Base-by-base conservation (phyloP, 1,140 invertebrate genomes). In the Drosophila dunni region DNA sequence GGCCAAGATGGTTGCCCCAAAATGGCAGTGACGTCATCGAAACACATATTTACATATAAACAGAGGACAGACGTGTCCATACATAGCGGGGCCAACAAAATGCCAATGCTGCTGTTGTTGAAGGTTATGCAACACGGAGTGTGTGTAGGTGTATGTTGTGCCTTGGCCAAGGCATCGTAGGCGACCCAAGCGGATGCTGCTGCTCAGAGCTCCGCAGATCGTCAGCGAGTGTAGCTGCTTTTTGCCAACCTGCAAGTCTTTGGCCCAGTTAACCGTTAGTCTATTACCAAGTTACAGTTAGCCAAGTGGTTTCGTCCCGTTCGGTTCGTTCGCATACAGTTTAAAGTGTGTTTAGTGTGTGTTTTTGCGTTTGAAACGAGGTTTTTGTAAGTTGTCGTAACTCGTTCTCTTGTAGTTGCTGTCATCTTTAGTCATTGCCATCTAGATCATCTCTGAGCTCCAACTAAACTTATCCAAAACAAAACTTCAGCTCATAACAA, bases 201-300 rank as follows among this genome's bases (percentile, higher is more conserved):
- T 77, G 56, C 74, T 89, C 91, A 92, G 81, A 92, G 91, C 86
- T 90, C 75, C 89, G 83, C 79, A 90, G 90, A 92, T 83, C 91
- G 91, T 91, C 91, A 91, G 84, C 91, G 91, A 92, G 91, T 92
- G 75, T 79, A 92, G 91, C 86, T 91, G 90, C 75, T 64, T 75
- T 81, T 74, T 38, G 62, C 50, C n/a, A 58, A 45, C 67, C 34
- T 36, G 15, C 56, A 68, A 20, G 10, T 60, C 63, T 42, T 42
- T 42, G 11, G 40, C 11, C 40, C 71, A 73, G 56, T 61, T 62
- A 63, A 29, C 42, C 17, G 42, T 40, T 17, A 48, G n/a, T 4
- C 20, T 29, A 29, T 29, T 29, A n/a, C 48, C 11, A 42, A 53
- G 40, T 62, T 10, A 58, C 61, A 72, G 69, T 73, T 72, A 45